Evolutionary conservation across 2,888 invertebrate species (phyloP).

Genomic region (Oasisia sp.): DNA sequence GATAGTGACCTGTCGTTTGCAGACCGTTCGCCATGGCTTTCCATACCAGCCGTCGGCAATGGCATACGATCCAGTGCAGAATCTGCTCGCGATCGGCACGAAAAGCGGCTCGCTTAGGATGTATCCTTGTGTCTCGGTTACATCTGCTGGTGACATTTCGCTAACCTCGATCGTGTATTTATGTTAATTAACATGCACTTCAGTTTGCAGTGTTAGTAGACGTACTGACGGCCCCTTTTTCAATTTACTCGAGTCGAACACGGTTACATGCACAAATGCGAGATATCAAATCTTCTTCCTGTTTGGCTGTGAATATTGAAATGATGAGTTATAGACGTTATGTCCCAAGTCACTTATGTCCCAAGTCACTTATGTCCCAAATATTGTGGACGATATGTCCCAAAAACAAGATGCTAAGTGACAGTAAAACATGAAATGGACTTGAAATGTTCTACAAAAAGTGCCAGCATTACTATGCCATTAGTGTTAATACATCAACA

Average conservation of each 20-base stretch:
- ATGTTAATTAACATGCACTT: neutral
- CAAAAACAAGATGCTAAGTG: no score
- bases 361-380: no score
- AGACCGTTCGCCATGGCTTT: constrained; percentile 88
- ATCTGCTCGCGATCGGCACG: constrained; percentile 94
- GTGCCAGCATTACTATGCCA: no score
- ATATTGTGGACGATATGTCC: no score
- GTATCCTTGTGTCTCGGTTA: constrained; percentile 70
- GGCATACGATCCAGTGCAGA: constrained; percentile 98
- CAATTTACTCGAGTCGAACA: neutral
- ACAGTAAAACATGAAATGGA: no score
- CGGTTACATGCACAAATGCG: neutral
- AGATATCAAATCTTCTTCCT: neutral
- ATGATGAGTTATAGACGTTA: no score
- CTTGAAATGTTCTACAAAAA: no score
- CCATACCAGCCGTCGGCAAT: constrained; percentile 96
- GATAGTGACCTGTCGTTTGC: constrained; percentile 41
- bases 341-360: no score
- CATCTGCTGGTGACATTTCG: neutral
- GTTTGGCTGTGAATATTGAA: neutral
- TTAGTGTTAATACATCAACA: no score
- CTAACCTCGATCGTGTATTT: neutral
- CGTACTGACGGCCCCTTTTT: neutral
- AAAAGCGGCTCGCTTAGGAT: constrained; percentile 93
- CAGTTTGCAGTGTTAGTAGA: neutral